Percentiles rank a stretch among this genome's conserved stretches.
These are phyloP conservation scores for Coracias cyanogaster DNA, from an alignment of 2,797 vertebrate species.

Conservation along the genomic window DNA sequence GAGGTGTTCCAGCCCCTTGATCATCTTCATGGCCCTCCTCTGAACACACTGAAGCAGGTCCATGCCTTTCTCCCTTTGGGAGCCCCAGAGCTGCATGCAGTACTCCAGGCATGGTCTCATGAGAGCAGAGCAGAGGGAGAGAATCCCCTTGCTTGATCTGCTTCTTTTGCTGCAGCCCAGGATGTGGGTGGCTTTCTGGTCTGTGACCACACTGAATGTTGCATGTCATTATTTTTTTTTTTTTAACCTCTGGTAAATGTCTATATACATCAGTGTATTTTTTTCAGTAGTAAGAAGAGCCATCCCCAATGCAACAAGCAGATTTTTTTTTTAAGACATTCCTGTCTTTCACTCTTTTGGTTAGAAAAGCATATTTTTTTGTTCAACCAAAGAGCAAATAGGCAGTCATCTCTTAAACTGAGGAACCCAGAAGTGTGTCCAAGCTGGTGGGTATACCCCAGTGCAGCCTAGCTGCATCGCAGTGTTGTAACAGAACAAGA, in stretches of 20 bases:
- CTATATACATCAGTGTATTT: neutral
- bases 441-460: neutral
- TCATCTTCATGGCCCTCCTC: neutral
- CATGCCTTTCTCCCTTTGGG: neutral
- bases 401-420: neutral
- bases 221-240: neutral
- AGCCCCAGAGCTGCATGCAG: neutral
- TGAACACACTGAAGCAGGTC: neutral
- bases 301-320: neutral
- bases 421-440: neutral
- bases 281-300: neutral
- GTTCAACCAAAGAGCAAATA: neutral
- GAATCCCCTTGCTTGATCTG: neutral
- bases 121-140: neutral
- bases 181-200: neutral
- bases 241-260: neutral
- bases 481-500: neutral
- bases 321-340: neutral
- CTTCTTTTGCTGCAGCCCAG: neutral
- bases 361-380: neutral
- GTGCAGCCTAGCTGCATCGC: neutral
- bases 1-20: neutral
- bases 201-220: neutral
- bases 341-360: neutral
- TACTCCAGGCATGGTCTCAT: neutral